phyloP scores from a whole-genome alignment of 2,113 vertebrate genomes.

The Bufo bufo region DNA sequence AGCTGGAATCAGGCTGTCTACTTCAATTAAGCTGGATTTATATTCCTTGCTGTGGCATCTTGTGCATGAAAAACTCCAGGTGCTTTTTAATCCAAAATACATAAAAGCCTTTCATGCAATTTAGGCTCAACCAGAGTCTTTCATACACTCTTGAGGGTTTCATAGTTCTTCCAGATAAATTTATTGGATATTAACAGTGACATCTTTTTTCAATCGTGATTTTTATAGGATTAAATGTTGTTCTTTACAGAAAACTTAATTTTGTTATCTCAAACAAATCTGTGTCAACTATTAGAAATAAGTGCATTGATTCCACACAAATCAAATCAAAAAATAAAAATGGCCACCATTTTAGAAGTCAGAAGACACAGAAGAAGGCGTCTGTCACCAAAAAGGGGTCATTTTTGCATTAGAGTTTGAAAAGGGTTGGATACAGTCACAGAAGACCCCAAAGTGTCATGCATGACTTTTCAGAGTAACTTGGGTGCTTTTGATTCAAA shows the following conservation, averaged over 20 bases:
- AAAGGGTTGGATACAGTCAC: too few relatives aligned
- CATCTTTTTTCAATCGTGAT: neutral
- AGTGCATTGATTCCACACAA: too few relatives aligned
- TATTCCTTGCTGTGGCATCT: neutral
- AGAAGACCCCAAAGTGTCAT: too few relatives aligned
- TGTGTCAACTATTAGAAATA: neutral
- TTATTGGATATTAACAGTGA: conserved; percentile 16
- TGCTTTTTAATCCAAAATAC: neutral
- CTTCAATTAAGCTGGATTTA: neutral
- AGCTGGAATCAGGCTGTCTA: neutral
- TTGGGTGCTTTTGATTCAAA: too few relatives aligned
- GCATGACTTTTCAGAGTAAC: too few relatives aligned
- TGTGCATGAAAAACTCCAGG: conserved; percentile 3
- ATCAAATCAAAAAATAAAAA: too few relatives aligned
- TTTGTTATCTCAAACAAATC: neutral
- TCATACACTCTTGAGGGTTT: neutral
- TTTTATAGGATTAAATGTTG: neutral
- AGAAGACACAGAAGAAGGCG: too few relatives aligned
- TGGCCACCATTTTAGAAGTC: too few relatives aligned
- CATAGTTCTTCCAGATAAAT: neutral
- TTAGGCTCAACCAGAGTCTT: neutral
- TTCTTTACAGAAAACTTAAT: neutral
- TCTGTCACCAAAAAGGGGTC: too few relatives aligned
- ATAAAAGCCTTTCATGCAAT: conserved; percentile 1
- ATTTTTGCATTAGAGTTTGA: too few relatives aligned